Percentiles rank a stretch among this genome's conserved stretches.
phyloP scores from a whole-genome alignment of 2,113 vertebrate genomes.

The Theristicus caerulescens region DNA sequence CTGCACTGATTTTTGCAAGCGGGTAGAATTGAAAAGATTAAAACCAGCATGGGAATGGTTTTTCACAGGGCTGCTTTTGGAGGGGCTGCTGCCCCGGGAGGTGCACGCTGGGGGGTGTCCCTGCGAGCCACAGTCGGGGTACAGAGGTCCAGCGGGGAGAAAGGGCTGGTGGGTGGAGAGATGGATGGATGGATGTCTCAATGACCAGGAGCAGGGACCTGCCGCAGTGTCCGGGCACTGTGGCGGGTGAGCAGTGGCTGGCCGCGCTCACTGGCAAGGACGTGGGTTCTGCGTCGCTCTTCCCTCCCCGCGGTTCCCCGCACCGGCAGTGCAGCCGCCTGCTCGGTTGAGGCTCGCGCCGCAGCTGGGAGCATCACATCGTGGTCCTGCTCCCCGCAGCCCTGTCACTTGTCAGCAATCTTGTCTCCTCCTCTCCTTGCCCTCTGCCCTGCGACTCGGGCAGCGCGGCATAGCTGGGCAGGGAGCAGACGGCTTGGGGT shows the following conservation, averaged over 20 bases:
- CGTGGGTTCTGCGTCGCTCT: too few species aligned
- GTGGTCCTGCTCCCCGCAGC: neutral
- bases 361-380: too few species aligned
- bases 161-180: neutral
- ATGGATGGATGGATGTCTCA: accelerated
- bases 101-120: accelerated
- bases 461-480: neutral
- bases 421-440: neutral
- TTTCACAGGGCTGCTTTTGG: neutral
- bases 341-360: neutral
- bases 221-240: accelerated
- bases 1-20: neutral
- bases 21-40: accelerated
- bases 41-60: neutral
- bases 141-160: neutral
- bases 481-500: neutral
- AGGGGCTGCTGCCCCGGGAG: neutral
- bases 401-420: neutral
- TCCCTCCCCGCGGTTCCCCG: neutral
- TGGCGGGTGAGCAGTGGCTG: neutral
- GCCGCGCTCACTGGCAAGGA: accelerated
- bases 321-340: neutral
- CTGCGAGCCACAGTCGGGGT: accelerated
- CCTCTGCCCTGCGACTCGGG: neutral
- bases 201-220: neutral